Conservation (phyloP, 2,797 vertebrate genomes). For the Acrossocheilus fasciatus region DNA sequence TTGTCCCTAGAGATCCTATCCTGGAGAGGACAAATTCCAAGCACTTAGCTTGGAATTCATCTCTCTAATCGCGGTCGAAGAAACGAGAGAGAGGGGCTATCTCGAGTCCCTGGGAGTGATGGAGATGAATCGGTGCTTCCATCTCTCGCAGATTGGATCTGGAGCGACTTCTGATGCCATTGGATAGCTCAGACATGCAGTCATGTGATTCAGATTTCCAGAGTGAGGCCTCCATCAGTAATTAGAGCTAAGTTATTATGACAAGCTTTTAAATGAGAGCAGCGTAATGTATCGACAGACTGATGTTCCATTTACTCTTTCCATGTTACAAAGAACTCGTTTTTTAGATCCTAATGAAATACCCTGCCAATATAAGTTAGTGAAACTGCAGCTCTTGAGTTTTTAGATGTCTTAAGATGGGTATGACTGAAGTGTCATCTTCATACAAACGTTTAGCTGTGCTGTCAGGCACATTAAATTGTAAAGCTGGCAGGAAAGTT, state of each 20-base stretch:
- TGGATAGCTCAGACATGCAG: slow-evolving; percentile 31
- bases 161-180: slow-evolving; percentile 36
- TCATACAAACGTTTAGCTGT: neutral
- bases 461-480: neutral
- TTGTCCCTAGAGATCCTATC: slow-evolving; percentile 57
- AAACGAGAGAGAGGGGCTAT: slow-evolving; percentile 50
- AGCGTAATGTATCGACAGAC: slow-evolving; percentile 9
- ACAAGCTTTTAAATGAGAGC: slow-evolving; percentile 41
- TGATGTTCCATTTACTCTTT: slow-evolving; percentile 15
- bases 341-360: slow-evolving; percentile 43
- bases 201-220: slow-evolving; percentile 25
- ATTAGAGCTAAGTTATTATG: slow-evolving; percentile 48
- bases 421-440: slow-evolving; percentile 5
- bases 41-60: slow-evolving; percentile 57
- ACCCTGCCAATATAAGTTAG: slow-evolving; percentile 8
- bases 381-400: neutral
- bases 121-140: slow-evolving; percentile 41
- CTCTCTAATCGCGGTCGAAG: slow-evolving; percentile 56
- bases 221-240: slow-evolving; percentile 22
- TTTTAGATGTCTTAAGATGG: slow-evolving; percentile 14
- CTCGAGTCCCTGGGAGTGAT: slow-evolving; percentile 55
- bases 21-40: slow-evolving; percentile 58
- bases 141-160: slow-evolving; percentile 48
- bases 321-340: slow-evolving; percentile 25
- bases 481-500: neutral